Base-by-base conservation (phyloP, 1,140 invertebrate species). In the Ostrea edulis region DNA sequence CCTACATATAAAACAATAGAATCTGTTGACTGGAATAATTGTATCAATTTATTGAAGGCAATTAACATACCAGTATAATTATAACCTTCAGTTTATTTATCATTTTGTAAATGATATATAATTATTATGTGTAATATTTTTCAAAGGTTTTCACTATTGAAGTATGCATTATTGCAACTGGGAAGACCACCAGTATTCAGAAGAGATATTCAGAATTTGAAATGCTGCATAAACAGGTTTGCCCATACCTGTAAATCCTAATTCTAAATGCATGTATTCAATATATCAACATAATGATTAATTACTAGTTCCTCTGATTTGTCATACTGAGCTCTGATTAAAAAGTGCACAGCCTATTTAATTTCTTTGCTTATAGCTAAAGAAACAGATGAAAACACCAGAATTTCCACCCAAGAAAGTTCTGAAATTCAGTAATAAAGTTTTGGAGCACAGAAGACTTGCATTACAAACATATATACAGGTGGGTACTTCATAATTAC, bases 321-420 rank as follows among this genome's bases (percentile, higher is more conserved):
- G 35, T 44, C 35, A 44, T 44, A 44, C 35, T 44, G 35, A 44
- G 35, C 35, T 44, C 35, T 44, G 35, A 44, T 44, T 44, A 44
- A 44, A 29, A 35, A 35, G 25, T 12, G 25, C 11, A 2, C 25
- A 3, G 8, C 25, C 14, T 29, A 77, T 77, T 9, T n/a, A 62
- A 62, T n/a, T 20, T 62, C 25, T 77, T 77, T 77, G 9, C 17
- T 35, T 77, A 11, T 22, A 77, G 68, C 29, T 77, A 35, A 77
- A 77, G 68, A 77, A 77, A 77, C 25, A 77, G 14, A 94, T 95
- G 82, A 95, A 95, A 62, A 95, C 95, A 22, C 96, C 96, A 29
- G 95, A 96, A 55, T 97, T 96, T 95, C 96, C 96, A 62, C 96
- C 96, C 4, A 96, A 97, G 89, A 95, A 96, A 90, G 95, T 97